Evolutionary conservation across 2,797 vertebrate genomes (phyloP).

Genomic region (Hyperoplus immaculatus): DNA sequence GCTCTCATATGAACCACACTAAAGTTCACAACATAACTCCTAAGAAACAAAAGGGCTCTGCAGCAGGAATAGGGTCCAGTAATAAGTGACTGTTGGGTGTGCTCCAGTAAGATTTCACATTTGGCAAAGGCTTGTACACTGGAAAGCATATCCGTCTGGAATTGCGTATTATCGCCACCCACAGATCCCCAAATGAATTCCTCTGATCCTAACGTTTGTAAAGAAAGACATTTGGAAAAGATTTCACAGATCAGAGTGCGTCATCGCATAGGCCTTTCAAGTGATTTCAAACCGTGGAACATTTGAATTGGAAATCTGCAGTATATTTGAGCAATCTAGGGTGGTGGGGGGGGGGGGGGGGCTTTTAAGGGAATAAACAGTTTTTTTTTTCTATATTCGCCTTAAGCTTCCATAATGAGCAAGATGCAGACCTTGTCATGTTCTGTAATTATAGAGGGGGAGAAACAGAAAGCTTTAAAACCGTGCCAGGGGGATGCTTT

Average conservation of each 20-base stretch:
- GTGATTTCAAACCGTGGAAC: slow-evolving; percentile 72
- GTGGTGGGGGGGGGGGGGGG: slow-evolving; percentile 85
- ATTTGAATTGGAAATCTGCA: slow-evolving; percentile 67
- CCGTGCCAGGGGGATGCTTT: slow-evolving; percentile 70
- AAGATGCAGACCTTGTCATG: slow-evolving; percentile 73
- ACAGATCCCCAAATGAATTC: slow-evolving; percentile 80
- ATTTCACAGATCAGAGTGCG: slow-evolving; percentile 74
- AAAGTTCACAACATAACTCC: slow-evolving; percentile 8
- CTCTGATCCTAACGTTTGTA: slow-evolving; percentile 82
- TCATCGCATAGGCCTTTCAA: slow-evolving; percentile 77
- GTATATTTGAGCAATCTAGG: slow-evolving; percentile 59
- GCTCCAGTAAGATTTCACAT: slow-evolving; percentile 66
- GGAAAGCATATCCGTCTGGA: slow-evolving; percentile 52
- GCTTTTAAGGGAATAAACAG: slow-evolving; percentile 75
- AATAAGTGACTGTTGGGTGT: slow-evolving; percentile 57
- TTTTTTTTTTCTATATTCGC: slow-evolving; percentile 78
- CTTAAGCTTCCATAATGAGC: slow-evolving; percentile 82
- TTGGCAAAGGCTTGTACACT: slow-evolving; percentile 60
- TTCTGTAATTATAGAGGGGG: slow-evolving; percentile 55
- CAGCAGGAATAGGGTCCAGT: slow-evolving; percentile 50
- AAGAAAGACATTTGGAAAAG: slow-evolving; percentile 74
- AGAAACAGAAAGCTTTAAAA: slow-evolving; percentile 62
- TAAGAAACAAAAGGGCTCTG: slow-evolving; percentile 18
- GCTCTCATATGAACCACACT: slow-evolving; percentile 16
- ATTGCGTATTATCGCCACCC: slow-evolving; percentile 71